Base-by-base conservation (phyloP, 2,888 invertebrate genomes). In the Trichopoda pennipes region DNA sequence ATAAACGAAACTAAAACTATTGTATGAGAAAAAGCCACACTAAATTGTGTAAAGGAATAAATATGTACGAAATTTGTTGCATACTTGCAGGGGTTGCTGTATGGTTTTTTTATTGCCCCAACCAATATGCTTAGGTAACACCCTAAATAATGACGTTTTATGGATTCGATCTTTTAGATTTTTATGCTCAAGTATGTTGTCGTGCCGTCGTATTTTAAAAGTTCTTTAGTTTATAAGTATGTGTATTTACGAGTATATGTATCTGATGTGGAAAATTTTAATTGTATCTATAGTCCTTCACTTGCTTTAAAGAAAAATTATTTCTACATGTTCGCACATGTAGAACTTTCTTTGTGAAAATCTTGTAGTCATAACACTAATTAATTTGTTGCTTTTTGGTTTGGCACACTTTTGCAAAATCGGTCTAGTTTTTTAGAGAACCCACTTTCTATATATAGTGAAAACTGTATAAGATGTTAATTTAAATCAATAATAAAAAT, bases 61-160 rank as follows among this genome's bases (percentile, higher is more conserved):
- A 10, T 19, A 14, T 44, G 17, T 17, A 7, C 47, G 17, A 47
- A 70, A 70, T 70, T 28, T 77, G 70, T 70, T 77, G 77, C 61
- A 56, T 63, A 56, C 49, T 70, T 70, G 23, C 56, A 70, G 70
- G 77, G 23, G 28, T 42, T 44, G 9, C n/a, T 44, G 17, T 19
- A 44, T 28, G 6, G 63, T 12, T 10, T 21, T 16, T 61, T 35
- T 23, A 56, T 74, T 56, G 58, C 49, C 35, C 66, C 49, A 19
- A 14, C 49, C 44, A 73, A 56, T 69, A 17, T 32, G 10, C 56
- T 38, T 10, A 44, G n/a, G 6, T 6, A 14, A 32, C 60, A 9
- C 23, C 4, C 16, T 21, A 42, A 56, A 63, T 63, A 79, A 79
- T 82, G 66, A 79, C 79, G 82, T 82, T 82, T 60, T 79, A 79